Evolutionary conservation across 2,888 invertebrate genomes (phyloP).

Genomic region (Nymphalis urticae): DNA sequence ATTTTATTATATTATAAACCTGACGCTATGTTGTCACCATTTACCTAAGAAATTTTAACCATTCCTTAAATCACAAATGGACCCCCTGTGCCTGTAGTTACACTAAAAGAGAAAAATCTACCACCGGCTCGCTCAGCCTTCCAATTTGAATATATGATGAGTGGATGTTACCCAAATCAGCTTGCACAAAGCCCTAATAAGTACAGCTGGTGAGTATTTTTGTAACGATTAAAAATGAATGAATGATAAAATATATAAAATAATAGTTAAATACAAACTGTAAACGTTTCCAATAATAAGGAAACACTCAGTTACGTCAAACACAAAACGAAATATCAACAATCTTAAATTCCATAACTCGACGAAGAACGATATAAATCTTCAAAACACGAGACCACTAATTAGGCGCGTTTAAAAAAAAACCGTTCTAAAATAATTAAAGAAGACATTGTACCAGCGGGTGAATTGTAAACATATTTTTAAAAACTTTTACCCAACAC

Average conservation of each 20-base stretch:
- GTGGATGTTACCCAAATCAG: no score
- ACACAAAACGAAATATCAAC: conserved; percentile 6
- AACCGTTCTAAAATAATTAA: conserved; percentile 39
- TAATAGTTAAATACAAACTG: not conserved
- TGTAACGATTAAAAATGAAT: not conserved
- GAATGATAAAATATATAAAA: not conserved
- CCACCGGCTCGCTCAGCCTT: no score
- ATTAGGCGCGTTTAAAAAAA: conserved; percentile 40
- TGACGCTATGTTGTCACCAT: no score
- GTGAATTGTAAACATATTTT: conserved; percentile 3
- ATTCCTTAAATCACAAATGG: no score
- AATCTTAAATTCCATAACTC: conserved; percentile 32
- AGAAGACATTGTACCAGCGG: conserved; percentile 35
- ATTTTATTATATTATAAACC: no score
- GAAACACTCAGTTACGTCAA: conserved; percentile 1
- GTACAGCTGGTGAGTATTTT: not conserved
- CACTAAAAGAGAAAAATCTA: no score
- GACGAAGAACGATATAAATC: conserved; percentile 37
- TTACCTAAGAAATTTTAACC: no score
- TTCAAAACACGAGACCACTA: conserved; percentile 38
- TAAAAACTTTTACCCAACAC: not conserved
- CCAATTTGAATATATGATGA: no score
- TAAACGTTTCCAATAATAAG: not conserved
- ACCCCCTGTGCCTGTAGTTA: no score
- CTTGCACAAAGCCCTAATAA: no score